Percentiles rank a stretch among this genome's conserved stretches.
Evolutionary conservation across 2,113 vertebrate species (phyloP).

Genomic region (Oenanthe oenanthe): DNA sequence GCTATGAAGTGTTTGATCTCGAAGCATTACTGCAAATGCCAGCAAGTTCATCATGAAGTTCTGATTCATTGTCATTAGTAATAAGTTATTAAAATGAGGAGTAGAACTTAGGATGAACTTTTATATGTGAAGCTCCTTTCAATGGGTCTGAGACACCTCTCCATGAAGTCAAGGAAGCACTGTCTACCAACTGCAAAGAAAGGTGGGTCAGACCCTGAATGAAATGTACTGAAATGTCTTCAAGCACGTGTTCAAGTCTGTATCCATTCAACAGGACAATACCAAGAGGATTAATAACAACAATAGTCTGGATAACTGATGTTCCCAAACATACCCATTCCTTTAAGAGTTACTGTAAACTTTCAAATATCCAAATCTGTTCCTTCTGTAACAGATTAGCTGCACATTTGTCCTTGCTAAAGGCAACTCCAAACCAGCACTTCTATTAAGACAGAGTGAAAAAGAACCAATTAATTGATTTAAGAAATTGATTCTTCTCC

Average conservation of each 20-base stretch:
- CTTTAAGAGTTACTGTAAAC: constrained; percentile 2
- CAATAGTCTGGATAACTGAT: neutral
- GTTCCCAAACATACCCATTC: neutral
- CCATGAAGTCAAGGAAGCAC: neutral
- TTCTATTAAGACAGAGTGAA: neutral
- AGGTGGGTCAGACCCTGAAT: neutral
- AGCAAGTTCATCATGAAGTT: neutral
- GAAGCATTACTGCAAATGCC: neutral
- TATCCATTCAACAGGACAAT: neutral
- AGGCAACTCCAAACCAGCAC: neutral
- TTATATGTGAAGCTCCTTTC: neutral
- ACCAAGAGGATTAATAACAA: neutral
- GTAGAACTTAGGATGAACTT: neutral
- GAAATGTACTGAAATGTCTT: neutral
- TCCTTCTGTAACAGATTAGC: neutral
- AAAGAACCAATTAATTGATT: neutral
- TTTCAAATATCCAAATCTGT: neutral
- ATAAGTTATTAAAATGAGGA: neutral
- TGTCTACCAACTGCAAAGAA: neutral
- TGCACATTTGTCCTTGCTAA: neutral
- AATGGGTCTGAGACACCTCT: neutral
- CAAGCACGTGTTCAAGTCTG: neutral
- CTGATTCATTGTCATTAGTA: neutral
- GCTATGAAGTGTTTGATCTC: neutral
- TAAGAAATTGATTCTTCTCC: neutral